Base-by-base conservation (phyloP, 2,888 invertebrate species). In the Caenorhabditis drosophilae region DNA sequence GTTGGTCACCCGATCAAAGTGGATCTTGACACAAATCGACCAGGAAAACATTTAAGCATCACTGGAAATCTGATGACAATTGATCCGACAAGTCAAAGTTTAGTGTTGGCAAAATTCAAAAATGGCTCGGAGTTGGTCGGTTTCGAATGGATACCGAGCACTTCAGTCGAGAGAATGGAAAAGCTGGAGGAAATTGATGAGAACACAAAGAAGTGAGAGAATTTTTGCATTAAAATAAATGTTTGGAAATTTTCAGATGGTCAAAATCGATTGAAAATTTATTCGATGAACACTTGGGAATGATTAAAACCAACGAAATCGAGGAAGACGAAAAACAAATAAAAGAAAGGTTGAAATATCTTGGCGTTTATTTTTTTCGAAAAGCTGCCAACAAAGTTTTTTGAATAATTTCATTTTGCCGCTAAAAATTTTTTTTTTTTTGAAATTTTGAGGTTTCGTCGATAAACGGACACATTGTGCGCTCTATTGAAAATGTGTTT, bases 21-120 rank as follows among this genome's bases (percentile, higher is more conserved):
- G 7, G n/a, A n/a, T n/a, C 7, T 15, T 36, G 11, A 4, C 11
- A n/a, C 7, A 36, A n/a, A n/a, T 36, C n/a, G 7, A n/a, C 4
- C 7, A n/a, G n/a, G n/a, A n/a, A n/a, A n/a, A n/a, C n/a, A n/a
- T n/a, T n/a, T n/a, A n/a, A n/a, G n/a, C n/a, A n/a, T n/a, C n/a
- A n/a, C n/a, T n/a, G 77, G 77, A 7, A 70, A 75, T 52, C 55
- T 78, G 16, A 58, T 70, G 31, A 63, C 78, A 3, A 44, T 62
- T 1, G 76, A 78, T 63, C 77, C 78, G 11, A 52, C 66, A 15
- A 62, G 63, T 3, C 52, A 55, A 31, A 56, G 58, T 23, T n/a
- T 78, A 11, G 63, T 75, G 3, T 31, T 78, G 11, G 57, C 70
- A 11, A 48, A 61, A 49, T 68, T 68, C 40, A 38, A 49, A 40